Conservation (phyloP, 2,888 invertebrate genomes). For the Stictocephala bisonia region DNA sequence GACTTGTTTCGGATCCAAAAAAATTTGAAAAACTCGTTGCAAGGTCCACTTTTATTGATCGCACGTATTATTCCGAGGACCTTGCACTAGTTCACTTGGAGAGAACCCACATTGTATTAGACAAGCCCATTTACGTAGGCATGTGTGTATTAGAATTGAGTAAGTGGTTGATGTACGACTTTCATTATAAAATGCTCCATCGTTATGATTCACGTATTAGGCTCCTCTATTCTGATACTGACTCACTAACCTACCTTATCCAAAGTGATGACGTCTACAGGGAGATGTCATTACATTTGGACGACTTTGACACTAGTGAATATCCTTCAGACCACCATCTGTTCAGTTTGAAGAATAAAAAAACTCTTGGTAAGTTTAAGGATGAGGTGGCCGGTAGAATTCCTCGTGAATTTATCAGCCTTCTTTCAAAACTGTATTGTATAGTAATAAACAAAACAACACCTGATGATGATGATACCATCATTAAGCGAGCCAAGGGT, state of each 20-base stretch:
- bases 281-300: constrained; percentile 4
- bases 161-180: constrained; percentile 61
- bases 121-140: constrained; percentile 61
- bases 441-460: constrained; percentile 52
- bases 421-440: constrained; percentile 59
- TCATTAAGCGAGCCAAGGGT: constrained; percentile 38
- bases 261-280: constrained; percentile 23
- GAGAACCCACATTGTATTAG: constrained; percentile 53
- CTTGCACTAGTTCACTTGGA: constrained; percentile 20
- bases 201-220: constrained; percentile 40
- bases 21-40: constrained; percentile 57
- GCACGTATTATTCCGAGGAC: not conserved
- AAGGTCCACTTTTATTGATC: constrained; percentile 53
- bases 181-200: constrained; percentile 58
- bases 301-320: constrained; percentile 60
- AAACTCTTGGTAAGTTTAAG: constrained; percentile 61
- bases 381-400: constrained; percentile 60
- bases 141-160: constrained; percentile 60
- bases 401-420: constrained; percentile 61
- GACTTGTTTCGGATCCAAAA: not conserved
- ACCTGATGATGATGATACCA: not conserved
- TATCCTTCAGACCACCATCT: constrained; percentile 49
- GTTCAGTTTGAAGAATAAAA: constrained; percentile 52
- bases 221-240: constrained; percentile 45
- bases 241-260: constrained; percentile 34